Conservation (phyloP, 1,140 invertebrate species). For the Musca vetustissima region DNA sequence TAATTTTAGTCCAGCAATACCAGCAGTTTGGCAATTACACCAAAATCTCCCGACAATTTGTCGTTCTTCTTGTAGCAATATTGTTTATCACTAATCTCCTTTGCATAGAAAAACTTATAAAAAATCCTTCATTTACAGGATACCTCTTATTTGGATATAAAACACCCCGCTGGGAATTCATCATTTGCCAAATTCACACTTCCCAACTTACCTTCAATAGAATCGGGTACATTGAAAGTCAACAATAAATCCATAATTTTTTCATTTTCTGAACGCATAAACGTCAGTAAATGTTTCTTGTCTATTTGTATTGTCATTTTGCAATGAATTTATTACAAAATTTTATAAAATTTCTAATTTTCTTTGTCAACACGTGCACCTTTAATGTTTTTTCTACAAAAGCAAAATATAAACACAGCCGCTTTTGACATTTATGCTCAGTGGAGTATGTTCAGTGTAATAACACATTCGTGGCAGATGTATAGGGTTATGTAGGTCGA, state of each 20-base stretch:
- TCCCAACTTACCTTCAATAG: constrained; percentile 27
- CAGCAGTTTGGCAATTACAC: too few relatives aligned
- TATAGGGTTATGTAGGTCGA: too few relatives aligned
- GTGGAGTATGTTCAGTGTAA: constrained; percentile 10
- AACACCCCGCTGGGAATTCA: too few relatives aligned
- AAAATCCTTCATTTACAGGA: too few relatives aligned
- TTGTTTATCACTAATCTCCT: too few relatives aligned
- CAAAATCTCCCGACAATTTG: too few relatives aligned
- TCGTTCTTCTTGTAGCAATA: too few relatives aligned
- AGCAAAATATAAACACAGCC: constrained; percentile 5
- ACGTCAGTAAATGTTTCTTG: constrained; percentile 24
- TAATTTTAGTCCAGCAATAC: too few relatives aligned
- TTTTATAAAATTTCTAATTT: neutral
- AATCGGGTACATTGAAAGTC: constrained; percentile 32
- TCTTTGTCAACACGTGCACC: constrained; percentile 14
- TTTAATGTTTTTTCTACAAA: neutral
- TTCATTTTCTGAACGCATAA: constrained; percentile 32
- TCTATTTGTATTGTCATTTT: constrained; percentile 30
- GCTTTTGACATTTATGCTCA: neutral
- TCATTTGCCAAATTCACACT: neutral
- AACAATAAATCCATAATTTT: constrained; percentile 31
- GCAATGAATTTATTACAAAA: neutral
- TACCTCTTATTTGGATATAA: too few relatives aligned
- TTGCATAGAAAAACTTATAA: too few relatives aligned
- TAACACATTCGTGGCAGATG: too few relatives aligned